Evolutionary conservation across 2,888 invertebrate species (phyloP), one percentile per base, ranked within the genome.

Genomic region (Argyresthia albistria): DNA sequence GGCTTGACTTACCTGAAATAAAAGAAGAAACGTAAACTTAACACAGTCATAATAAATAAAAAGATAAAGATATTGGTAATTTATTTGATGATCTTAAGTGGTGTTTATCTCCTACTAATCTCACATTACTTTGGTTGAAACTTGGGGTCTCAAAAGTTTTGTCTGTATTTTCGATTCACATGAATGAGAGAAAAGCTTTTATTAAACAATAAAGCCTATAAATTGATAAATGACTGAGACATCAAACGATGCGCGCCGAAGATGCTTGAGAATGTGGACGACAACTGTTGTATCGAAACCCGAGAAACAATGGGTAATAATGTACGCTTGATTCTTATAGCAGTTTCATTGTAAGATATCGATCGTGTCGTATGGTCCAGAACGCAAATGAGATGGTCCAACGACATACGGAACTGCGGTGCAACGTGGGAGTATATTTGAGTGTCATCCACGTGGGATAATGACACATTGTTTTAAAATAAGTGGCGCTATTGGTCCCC

Each of bases 1-100:
- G 48, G 25, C 25, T 25, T 39, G 53, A 51, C 60, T 55, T 62
- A 62, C 62, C 62, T 61, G 62, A 36, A 61, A 61, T 55, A 54
- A 58, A 55, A 50, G 36, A 53, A 50, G 48, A 52, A 51, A 50
- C 11, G 46, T 53, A 15, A 25, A 35, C 45, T 10, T 25, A 25
- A 35, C 14, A 46, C 25, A 46, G 11, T 16, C 9, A 8, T 10
- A 46, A 46, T 35, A 46, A 35, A 45, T 12, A 14, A 45, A 39
- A 39, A 3, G 9, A 39, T 8, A 39, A 3, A 9, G 7, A 36
- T 36, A 39, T 39, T n/a, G 39, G 1, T 39, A 11, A 39, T n/a
- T 11, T 39, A 9, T 39, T 39, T 39, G 2, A 25, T 25, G 25
- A 25, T 25, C n/a, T n/a, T n/a, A n/a, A n/a, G 25, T 25, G 25